Percentiles rank a stretch among this genome's conserved stretches.
phyloP scores from a whole-genome alignment of 2,113 vertebrate genomes.

The Tylochromis polylepis region DNA sequence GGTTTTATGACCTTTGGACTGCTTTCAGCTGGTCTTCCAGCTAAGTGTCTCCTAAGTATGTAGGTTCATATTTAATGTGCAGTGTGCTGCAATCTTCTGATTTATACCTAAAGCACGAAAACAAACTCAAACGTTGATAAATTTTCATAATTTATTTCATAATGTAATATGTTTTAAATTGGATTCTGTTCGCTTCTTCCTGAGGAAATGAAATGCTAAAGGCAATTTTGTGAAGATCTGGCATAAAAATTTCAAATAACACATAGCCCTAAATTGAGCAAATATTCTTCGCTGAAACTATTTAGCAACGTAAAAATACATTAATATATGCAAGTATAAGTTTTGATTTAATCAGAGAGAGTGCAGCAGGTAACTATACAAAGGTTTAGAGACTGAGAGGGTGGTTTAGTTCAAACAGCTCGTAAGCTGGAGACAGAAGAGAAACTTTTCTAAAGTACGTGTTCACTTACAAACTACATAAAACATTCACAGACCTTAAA shows the following conservation, averaged over 20 bases:
- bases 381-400: background rate
- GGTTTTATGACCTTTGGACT: background rate
- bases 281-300: background rate
- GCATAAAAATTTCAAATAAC: background rate
- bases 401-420: background rate
- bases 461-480: background rate
- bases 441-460: background rate
- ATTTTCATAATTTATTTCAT: background rate
- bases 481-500: background rate
- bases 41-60: background rate
- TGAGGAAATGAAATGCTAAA: background rate
- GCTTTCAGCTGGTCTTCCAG: background rate
- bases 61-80: background rate
- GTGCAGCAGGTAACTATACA: background rate
- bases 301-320: background rate
- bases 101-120: background rate
- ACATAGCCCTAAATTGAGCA: background rate
- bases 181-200: rapidly evolving
- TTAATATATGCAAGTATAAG: background rate
- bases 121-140: background rate
- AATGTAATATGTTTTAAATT: background rate
- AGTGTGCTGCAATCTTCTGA: background rate
- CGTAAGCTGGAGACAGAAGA: background rate
- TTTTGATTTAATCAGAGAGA: background rate
- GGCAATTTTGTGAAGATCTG: background rate